Evolutionary conservation across 2,888 invertebrate species (phyloP).

Genomic region (Serripes groenlandicus): DNA sequence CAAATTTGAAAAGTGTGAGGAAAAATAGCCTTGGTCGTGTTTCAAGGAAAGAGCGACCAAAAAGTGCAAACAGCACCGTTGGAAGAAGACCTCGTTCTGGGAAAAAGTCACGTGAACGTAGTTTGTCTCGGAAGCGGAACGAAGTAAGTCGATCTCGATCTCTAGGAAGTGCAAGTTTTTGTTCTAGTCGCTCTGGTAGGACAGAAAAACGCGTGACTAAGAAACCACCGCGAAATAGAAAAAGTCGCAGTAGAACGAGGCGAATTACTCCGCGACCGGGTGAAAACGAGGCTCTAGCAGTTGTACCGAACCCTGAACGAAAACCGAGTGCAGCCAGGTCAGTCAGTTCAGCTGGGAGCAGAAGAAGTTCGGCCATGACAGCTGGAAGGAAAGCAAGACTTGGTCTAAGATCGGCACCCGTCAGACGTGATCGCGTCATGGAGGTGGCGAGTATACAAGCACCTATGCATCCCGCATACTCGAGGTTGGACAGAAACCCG

Average conservation of each 20-base stretch:
- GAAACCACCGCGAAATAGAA: slow-evolving; percentile 31
- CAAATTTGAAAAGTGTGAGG: slow-evolving; percentile 28
- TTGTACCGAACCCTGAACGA: slow-evolving; percentile 32
- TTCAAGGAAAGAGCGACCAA: slow-evolving; percentile 16
- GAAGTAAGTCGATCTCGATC: slow-evolving; percentile 52
- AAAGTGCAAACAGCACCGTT: not conserved
- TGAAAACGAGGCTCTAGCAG: not conserved
- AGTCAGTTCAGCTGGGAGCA: slow-evolving; percentile 25
- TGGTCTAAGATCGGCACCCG: slow-evolving; percentile 5
- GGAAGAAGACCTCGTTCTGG: slow-evolving; percentile 46
- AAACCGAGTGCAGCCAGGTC: slow-evolving; percentile 32
- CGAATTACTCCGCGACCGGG: slow-evolving; percentile 12
- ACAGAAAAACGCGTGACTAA: slow-evolving; percentile 12
- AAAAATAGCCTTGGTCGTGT: slow-evolving; percentile 15
- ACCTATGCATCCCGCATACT: not conserved
- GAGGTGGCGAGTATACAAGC: not conserved
- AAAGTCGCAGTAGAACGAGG: slow-evolving; percentile 54
- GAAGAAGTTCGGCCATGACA: not conserved
- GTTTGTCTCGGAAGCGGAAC: slow-evolving; percentile 48
- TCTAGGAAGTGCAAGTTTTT: slow-evolving; percentile 46
- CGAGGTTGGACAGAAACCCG: not conserved
- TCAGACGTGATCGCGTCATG: slow-evolving; percentile 8
- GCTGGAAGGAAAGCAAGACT: slow-evolving; percentile 23
- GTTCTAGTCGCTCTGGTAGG: slow-evolving; percentile 38
- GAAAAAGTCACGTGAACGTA: slow-evolving; percentile 54